phyloP scores from a whole-genome alignment of 2,888 invertebrate species.

The Thera britannica region DNA sequence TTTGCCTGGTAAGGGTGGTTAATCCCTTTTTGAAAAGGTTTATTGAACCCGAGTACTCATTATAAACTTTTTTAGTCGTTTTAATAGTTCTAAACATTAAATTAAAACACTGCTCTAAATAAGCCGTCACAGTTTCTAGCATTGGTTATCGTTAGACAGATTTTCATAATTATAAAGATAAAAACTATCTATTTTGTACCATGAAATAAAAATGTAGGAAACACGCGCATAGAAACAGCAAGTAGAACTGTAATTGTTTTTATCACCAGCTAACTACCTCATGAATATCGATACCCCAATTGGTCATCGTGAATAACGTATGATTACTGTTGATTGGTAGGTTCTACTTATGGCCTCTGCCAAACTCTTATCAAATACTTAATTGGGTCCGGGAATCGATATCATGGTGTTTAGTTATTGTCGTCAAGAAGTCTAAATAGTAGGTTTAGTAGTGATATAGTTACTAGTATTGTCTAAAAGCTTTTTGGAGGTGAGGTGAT shows the following conservation, averaged over 20 bases:
- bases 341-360: background rate
- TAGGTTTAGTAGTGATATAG: too few relatives aligned
- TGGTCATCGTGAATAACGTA: conserved; percentile 9
- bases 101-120: too few relatives aligned
- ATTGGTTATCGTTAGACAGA: background rate
- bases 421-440: background rate
- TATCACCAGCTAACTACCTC: background rate
- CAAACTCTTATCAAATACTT: background rate
- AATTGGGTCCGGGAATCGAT: background rate
- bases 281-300: conserved; percentile 5
- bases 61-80: background rate
- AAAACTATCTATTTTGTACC: background rate
- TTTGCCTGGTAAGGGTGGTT: conserved; percentile 8
- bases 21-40: conserved; percentile 9
- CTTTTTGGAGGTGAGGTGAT: too few relatives aligned
- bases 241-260: conserved; percentile 12
- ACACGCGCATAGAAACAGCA: conserved; percentile 24
- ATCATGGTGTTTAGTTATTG: background rate
- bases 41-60: conserved; percentile 4
- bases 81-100: background rate
- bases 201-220: conserved; percentile 36
- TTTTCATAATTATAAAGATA: too few relatives aligned
- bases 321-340: conserved; percentile 5
- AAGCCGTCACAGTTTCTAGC: background rate
- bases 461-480: too few relatives aligned